Conservation (phyloP, 2,797 vertebrate species). For the Nyctalus aviator region DNA sequence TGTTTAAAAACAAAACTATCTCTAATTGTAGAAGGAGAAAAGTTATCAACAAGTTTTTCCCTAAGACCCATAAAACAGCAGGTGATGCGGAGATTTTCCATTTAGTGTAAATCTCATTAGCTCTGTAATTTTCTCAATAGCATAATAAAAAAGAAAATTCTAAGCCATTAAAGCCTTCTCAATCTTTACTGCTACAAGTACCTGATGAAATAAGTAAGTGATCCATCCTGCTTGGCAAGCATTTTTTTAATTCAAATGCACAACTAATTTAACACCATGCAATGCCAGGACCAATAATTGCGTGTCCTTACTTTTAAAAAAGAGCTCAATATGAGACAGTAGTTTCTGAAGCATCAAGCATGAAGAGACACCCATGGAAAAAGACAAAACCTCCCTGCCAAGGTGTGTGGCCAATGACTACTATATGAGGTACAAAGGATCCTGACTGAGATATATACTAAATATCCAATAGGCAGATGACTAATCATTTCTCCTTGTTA, state of each 20-base stretch:
- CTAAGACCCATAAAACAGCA: slow-evolving; percentile 68
- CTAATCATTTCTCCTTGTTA: background rate
- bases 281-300: slow-evolving; percentile 54
- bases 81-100: slow-evolving; percentile 36
- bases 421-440: background rate
- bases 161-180: slow-evolving; percentile 75
- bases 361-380: background rate
- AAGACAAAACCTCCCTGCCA: background rate
- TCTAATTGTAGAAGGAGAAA: slow-evolving; percentile 60
- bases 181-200: slow-evolving; percentile 66
- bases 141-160: slow-evolving; percentile 77
- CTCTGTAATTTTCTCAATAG: slow-evolving; percentile 78
- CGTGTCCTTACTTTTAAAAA: slow-evolving; percentile 10
- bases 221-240: slow-evolving; percentile 65
- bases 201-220: slow-evolving; percentile 75
- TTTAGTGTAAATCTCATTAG: slow-evolving; percentile 74
- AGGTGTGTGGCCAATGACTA: background rate
- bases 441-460: background rate
- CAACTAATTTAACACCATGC: slow-evolving; percentile 52
- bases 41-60: slow-evolving; percentile 59
- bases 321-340: slow-evolving; percentile 22
- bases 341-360: background rate
- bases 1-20: slow-evolving; percentile 63
- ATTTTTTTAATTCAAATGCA: slow-evolving; percentile 49
- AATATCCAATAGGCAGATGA: background rate